A percentile compares a stretch with the other conserved stretches of the same genome.
Conservation (phyloP, 30 jellyfish, hydroid and myxozoan genomes). For the Aurelia coerulea region DNA sequence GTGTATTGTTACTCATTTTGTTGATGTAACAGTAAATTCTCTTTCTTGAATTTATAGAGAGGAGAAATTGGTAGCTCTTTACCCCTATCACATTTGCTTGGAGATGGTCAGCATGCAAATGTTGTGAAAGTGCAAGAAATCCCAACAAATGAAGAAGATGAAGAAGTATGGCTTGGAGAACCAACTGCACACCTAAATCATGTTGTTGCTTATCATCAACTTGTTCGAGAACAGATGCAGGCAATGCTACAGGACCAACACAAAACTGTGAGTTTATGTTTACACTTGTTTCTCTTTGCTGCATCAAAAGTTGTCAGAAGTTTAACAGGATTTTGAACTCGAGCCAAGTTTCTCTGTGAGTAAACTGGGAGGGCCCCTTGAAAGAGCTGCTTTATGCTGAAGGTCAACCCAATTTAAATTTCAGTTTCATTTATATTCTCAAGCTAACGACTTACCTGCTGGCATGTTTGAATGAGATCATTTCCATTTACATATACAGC, state of each 20-base stretch:
- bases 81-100: conserved; percentile 87
- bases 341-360: too few species aligned
- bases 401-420: too few species aligned
- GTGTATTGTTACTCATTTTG: too few species aligned
- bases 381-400: too few species aligned
- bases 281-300: not conserved
- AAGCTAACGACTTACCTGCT: too few species aligned
- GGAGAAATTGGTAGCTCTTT: conserved; percentile 91
- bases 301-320: not conserved
- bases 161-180: conserved; percentile 99
- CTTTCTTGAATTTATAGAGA: conserved; percentile 35
- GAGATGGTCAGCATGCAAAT: conserved; percentile 71
- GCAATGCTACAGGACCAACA: conserved; percentile 89
- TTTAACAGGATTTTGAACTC: too few species aligned
- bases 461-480: too few species aligned
- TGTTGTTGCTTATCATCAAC: conserved; percentile 97
- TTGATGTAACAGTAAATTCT: too few species aligned
- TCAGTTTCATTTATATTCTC: too few species aligned
- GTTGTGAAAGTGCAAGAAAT: conserved; percentile 45
- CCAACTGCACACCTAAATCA: conserved; percentile 98
- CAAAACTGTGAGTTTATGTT: conserved; percentile 61
- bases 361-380: too few species aligned
- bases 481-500: too few species aligned
- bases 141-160: conserved; percentile 79
- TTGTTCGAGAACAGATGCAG: conserved; percentile 96